Percentiles rank a stretch among this genome's conserved stretches.
Evolutionary conservation across 1,140 invertebrate genomes (phyloP).

Genomic region (Holcopasites calliopsidis): DNA sequence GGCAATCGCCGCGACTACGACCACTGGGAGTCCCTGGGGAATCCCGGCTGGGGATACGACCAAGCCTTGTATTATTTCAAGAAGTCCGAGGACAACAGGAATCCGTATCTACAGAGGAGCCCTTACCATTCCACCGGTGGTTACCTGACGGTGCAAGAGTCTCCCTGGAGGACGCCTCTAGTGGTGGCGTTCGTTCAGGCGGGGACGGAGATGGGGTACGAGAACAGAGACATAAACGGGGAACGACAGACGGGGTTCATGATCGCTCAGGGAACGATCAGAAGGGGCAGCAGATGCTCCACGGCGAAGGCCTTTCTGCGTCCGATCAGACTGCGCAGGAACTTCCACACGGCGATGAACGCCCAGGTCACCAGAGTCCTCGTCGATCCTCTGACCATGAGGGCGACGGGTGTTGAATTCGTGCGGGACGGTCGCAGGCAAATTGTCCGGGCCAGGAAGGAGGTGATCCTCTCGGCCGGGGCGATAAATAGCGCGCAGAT

Average conservation of each 20-base stretch:
- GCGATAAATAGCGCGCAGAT: constrained; percentile 90
- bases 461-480: constrained; percentile 90
- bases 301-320: constrained; percentile 94
- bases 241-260: constrained; percentile 91
- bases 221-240: constrained; percentile 92
- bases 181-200: constrained; percentile 92
- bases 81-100: constrained; percentile 93
- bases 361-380: constrained; percentile 87
- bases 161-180: constrained; percentile 90
- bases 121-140: constrained; percentile 88
- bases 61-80: constrained; percentile 93
- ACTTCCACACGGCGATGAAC: constrained; percentile 89
- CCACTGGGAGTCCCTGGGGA: constrained; percentile 92
- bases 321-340: constrained; percentile 87
- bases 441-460: constrained; percentile 85
- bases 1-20: constrained; percentile 93
- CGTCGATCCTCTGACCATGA: constrained; percentile 86
- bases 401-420: constrained; percentile 88
- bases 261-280: constrained; percentile 93
- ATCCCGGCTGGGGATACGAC: constrained; percentile 94
- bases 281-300: constrained; percentile 91
- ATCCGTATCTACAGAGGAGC: constrained; percentile 86
- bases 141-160: constrained; percentile 90
- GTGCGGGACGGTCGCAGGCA: constrained; percentile 84
- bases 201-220: constrained; percentile 92